phyloP scores from a whole-genome alignment of 2,888 invertebrate genomes.

The Ochropleura plecta region DNA sequence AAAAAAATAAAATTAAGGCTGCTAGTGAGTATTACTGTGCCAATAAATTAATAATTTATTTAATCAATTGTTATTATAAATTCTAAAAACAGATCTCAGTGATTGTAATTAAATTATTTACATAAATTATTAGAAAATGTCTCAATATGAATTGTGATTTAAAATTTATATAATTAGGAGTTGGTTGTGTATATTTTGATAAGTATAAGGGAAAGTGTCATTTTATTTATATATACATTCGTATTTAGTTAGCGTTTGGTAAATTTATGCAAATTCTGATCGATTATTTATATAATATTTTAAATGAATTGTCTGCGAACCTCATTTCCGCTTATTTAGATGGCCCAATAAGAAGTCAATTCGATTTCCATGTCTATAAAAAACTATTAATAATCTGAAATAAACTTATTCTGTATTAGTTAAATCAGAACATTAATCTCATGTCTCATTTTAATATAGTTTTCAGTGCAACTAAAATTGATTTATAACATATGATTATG shows the following conservation, averaged over 20 bases:
- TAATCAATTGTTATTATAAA: constrained; percentile 15
- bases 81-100: constrained; percentile 57
- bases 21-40: constrained; percentile 46
- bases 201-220: constrained; percentile 13
- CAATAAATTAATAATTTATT: constrained; percentile 39
- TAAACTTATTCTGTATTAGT: neutral
- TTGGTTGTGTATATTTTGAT: constrained; percentile 53
- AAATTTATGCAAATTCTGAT: constrained; percentile 30
- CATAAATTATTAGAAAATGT: constrained; percentile 24
- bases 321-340: neutral
- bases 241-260: constrained; percentile 35
- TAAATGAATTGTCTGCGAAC: neutral
- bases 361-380: neutral
- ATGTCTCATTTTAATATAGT: neutral
- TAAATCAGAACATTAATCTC: neutral
- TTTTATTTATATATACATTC: constrained; percentile 20
- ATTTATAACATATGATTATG: neutral
- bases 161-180: constrained; percentile 12
- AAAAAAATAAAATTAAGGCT: constrained; percentile 31
- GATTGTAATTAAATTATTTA: constrained; percentile 51
- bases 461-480: neutral
- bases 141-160: constrained; percentile 45
- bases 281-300: neutral
- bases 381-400: neutral
- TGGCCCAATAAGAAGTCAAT: neutral